Conservation (phyloP, 2,888 invertebrate species). For the Nymphalis polychloros region DNA sequence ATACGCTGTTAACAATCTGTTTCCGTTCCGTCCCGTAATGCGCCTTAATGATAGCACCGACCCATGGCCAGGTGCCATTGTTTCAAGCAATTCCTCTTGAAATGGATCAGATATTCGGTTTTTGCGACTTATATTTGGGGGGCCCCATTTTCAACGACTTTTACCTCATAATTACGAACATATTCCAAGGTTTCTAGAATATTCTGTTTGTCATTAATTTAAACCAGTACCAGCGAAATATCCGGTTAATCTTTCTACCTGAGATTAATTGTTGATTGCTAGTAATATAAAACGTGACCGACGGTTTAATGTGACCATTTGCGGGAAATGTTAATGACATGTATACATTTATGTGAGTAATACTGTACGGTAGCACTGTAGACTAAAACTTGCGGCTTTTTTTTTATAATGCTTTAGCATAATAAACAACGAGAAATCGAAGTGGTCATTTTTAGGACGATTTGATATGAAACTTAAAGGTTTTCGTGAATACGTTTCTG, state of each 20-base stretch:
- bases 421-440: no score
- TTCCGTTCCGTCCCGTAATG: conserved; percentile 36
- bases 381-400: not conserved
- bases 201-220: not conserved
- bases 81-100: conserved; percentile 21
- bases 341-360: not conserved
- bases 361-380: not conserved
- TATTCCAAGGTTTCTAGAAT: not conserved
- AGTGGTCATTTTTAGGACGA: no score
- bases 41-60: conserved; percentile 54
- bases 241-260: conserved; percentile 1
- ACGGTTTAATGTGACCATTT: conserved; percentile 4
- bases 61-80: conserved; percentile 46
- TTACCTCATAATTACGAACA: not conserved
- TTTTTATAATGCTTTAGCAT: not conserved
- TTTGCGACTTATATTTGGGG: conserved; percentile 6
- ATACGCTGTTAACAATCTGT: conserved; percentile 28
- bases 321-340: conserved; percentile 6
- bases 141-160: not conserved
- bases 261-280: conserved; percentile 12
- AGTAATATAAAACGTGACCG: conserved; percentile 9
- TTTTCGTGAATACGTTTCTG: not conserved
- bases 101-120: conserved; percentile 5
- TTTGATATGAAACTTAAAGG: no score
- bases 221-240: not conserved